These are phyloP conservation scores for Ephestia elutella DNA, from an alignment of 1,140 invertebrate genomes.

Conservation along the genomic window DNA sequence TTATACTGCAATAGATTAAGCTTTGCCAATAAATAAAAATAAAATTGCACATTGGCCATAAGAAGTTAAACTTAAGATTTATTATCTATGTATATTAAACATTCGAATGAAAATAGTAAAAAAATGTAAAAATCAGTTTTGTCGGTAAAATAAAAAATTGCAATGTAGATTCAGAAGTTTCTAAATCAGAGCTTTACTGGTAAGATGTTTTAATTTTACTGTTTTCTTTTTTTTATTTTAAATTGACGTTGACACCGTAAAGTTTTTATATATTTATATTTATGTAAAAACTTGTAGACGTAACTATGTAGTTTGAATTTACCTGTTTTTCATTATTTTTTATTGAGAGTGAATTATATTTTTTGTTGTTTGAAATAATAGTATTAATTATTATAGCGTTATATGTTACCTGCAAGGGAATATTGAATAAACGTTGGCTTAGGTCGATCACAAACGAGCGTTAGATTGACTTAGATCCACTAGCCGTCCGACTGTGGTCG, in stretches of 20 bases:
- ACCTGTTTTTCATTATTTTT: slow-evolving; percentile 44
- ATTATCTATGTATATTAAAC: slow-evolving; percentile 27
- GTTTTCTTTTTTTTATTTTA: slow-evolving; percentile 22
- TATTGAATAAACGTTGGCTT: slow-evolving; percentile 14
- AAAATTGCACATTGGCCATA: slow-evolving; percentile 57
- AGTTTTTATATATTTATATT: slow-evolving; percentile 61
- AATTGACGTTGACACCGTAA: slow-evolving; percentile 35
- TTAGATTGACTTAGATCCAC: neutral
- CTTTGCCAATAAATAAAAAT: slow-evolving; percentile 42
- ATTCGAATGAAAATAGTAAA: slow-evolving; percentile 30
- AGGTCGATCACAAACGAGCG: neutral
- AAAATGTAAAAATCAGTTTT: slow-evolving; percentile 34
- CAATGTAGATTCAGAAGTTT: slow-evolving; percentile 45
- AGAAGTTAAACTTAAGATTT: slow-evolving; percentile 32
- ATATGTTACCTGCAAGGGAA: slow-evolving; percentile 36
- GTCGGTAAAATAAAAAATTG: slow-evolving; percentile 29
- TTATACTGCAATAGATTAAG: slow-evolving; percentile 50
- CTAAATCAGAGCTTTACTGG: slow-evolving; percentile 53
- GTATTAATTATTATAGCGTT: slow-evolving; percentile 59
- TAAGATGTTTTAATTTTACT: slow-evolving; percentile 15
- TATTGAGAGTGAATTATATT: slow-evolving; percentile 57
- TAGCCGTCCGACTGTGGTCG: neutral
- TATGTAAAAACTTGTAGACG: slow-evolving; percentile 49
- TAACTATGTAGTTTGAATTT: slow-evolving; percentile 36
- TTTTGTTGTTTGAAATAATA: slow-evolving; percentile 62